These are phyloP conservation scores for Sminthurinus aureus DNA, from an alignment of 2,888 invertebrate genomes.

Conservation along the genomic window DNA sequence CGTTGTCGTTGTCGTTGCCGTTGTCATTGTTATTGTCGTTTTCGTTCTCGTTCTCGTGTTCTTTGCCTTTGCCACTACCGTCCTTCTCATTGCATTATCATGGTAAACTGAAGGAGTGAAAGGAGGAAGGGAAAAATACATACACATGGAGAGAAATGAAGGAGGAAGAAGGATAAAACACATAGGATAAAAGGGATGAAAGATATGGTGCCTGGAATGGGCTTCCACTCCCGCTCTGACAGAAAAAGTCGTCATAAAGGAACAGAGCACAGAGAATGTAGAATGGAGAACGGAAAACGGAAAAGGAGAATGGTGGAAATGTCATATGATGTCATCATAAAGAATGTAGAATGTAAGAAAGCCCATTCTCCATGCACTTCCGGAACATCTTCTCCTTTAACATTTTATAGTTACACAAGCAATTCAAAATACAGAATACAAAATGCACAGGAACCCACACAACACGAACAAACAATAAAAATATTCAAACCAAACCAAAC, in stretches of 20 bases:
- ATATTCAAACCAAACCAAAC: too few relatives aligned
- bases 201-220: slow-evolving; percentile 1
- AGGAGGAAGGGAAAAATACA: neutral
- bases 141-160: neutral
- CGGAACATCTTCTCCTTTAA: slow-evolving; percentile 10
- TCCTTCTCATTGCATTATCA: too few relatives aligned
- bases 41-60: too few relatives aligned
- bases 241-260: slow-evolving; percentile 12
- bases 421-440: too few relatives aligned
- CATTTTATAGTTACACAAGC: too few relatives aligned
- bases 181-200: neutral
- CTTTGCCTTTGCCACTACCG: too few relatives aligned
- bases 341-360: slow-evolving; percentile 13
- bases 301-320: slow-evolving; percentile 30
- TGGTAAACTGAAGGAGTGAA: neutral
- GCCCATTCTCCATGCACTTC: slow-evolving; percentile 30
- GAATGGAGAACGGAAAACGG: neutral
- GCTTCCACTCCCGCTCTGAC: neutral
- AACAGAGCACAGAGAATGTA: neutral
- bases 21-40: neutral
- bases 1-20: neutral
- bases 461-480: too few relatives aligned
- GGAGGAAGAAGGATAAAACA: neutral
- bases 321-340: slow-evolving; percentile 39
- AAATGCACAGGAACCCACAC: too few relatives aligned